These are phyloP conservation scores for Isurus oxyrinchus DNA, from an alignment of 2,113 vertebrate species.

Conservation along the genomic window DNA sequence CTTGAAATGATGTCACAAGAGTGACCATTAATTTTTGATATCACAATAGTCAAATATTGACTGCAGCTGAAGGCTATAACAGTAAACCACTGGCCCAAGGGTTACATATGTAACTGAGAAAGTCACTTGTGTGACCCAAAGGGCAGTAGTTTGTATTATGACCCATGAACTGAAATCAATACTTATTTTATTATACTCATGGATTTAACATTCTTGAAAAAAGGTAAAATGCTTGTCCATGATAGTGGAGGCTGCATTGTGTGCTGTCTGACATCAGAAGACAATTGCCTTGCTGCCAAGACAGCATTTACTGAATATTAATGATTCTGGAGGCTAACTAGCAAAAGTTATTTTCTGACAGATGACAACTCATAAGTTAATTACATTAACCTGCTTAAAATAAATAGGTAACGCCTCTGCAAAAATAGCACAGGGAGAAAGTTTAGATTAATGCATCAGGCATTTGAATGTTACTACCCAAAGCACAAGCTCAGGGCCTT, in stretches of 20 bases:
- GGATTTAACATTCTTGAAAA: constrained; percentile 28
- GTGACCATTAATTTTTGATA: neutral
- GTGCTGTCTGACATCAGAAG: neutral
- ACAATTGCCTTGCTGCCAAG: neutral
- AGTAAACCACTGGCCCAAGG: constrained; percentile 9
- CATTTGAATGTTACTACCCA: neutral
- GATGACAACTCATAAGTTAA: neutral
- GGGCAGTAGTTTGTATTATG: neutral
- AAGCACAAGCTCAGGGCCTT: neutral
- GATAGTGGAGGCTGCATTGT: neutral
- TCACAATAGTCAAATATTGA: constrained; percentile 10
- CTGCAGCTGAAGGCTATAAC: neutral
- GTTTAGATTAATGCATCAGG: neutral
- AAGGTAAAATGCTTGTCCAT: neutral
- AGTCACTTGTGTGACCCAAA: constrained; percentile 15
- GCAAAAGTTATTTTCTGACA: neutral
- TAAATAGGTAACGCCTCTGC: neutral
- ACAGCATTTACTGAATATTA: neutral
- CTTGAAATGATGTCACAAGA: neutral
- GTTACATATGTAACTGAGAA: neutral
- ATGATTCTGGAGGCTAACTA: neutral
- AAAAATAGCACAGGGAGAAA: neutral
- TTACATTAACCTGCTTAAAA: neutral
- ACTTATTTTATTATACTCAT: constrained; percentile 19
- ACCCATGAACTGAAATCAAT: constrained; percentile 14